phyloP scores from a whole-genome alignment of 2,888 invertebrate genomes.

The Diaphora mendica region DNA sequence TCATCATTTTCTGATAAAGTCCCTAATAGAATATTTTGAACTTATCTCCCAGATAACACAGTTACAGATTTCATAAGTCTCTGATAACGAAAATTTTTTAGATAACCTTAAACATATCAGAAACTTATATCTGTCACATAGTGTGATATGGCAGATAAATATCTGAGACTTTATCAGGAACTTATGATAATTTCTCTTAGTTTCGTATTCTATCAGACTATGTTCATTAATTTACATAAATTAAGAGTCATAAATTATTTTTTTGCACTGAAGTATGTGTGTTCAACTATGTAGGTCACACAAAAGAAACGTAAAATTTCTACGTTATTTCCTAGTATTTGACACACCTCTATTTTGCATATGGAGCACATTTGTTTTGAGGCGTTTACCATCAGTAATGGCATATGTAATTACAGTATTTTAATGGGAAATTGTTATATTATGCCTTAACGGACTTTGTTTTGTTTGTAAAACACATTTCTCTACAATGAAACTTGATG shows the following conservation, averaged over 20 bases:
- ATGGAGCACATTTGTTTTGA: conserved; percentile 31
- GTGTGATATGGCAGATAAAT: too few species aligned
- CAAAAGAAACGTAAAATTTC: neutral
- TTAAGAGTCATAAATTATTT: neutral
- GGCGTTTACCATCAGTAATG: conserved; percentile 40
- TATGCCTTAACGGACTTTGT: conserved; percentile 24
- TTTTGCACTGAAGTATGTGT: neutral
- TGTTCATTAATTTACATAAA: neutral
- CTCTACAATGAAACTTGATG: conserved; percentile 3
- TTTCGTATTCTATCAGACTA: neutral
- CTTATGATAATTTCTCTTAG: too few species aligned
- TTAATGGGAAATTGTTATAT: conserved; percentile 19
- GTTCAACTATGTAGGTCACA: neutral
- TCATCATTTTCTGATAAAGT: too few species aligned
- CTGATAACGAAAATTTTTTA: too few species aligned
- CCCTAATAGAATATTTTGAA: too few species aligned
- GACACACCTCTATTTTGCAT: conserved; percentile 34
- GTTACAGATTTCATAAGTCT: too few species aligned
- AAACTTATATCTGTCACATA: too few species aligned
- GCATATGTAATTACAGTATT: conserved; percentile 51
- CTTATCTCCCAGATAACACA: too few species aligned
- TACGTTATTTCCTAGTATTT: neutral
- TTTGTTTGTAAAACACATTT: conserved; percentile 22
- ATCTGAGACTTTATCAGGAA: too few species aligned
- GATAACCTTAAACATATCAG: too few species aligned